Evolutionary conservation across 2,888 invertebrate genomes (phyloP), one percentile per base, ranked within the genome.

Genomic region (Acanthosepion pharaonis): DNA sequence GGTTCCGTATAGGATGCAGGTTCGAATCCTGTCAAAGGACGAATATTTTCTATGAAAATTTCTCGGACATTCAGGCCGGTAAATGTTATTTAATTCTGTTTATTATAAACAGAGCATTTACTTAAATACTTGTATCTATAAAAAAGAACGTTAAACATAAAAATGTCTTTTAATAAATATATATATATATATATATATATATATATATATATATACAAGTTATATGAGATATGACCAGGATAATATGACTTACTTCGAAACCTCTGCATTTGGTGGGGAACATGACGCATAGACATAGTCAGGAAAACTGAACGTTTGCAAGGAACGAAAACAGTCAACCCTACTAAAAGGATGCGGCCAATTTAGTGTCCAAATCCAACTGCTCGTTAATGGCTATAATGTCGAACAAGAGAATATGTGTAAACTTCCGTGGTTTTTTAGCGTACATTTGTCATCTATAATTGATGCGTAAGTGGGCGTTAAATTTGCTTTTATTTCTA

Each of bases 381-480:
- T 64, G 25, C 5, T 78, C 78, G 15, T 78, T 78, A n/a, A 78
- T 78, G n/a, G 78, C 18, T 15, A 33, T 33, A 78, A 15, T n/a
- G 8, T n/a, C 33, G 59, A 59, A 78, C 15, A 78, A 78, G n/a
- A 33, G 15, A 78, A 78, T 11, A 78, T 18, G n/a, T 9, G 5
- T 78, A 78, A 15, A 78, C 78, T 78, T 78, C 33, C 78, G 78
- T 78, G 8, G 33, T n/a, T n/a, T 42, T 78, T 78, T 78, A 78
- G 78, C n/a, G 78, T n/a, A 33, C 33, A n/a, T 78, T 78, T 78
- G 78, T n/a, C 78, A 78, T 78, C n/a, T 78, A 78, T 78, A 78
- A 78, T 78, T n/a, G 78, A 78, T 78, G 78, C 78, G n/a, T n/a
- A 78, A n/a, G 78, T 78, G 78, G 78, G 78, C 78, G 78, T n/a